Conservation (phyloP, 2,888 invertebrate genomes). For the Endotricha flammealis region DNA sequence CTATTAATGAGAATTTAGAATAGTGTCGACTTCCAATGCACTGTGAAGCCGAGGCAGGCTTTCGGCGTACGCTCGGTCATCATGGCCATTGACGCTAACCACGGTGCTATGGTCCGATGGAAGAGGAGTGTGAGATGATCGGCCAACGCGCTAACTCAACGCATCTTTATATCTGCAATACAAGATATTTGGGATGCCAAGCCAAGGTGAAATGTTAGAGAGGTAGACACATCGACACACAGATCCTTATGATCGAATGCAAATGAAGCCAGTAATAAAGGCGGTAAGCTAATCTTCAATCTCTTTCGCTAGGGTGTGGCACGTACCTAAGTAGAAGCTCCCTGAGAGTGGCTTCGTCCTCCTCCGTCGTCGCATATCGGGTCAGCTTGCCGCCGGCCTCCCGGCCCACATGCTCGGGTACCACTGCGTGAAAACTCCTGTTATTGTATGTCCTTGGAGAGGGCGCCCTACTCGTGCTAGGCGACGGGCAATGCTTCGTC, state of each 20-base stretch:
- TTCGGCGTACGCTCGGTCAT: slow-evolving; percentile 15
- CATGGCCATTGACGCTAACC: slow-evolving; percentile 64
- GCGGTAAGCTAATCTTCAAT: slow-evolving; percentile 55
- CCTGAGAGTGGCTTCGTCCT: slow-evolving; percentile 96
- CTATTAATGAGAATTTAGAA: slow-evolving; percentile 9
- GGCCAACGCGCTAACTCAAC: slow-evolving; percentile 40
- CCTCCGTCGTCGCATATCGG: slow-evolving; percentile 90
- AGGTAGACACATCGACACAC: slow-evolving; percentile 49
- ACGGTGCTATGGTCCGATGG: slow-evolving; percentile 50
- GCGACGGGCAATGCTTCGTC: no score
- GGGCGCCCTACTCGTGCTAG: slow-evolving; percentile 2
- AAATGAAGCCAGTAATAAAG: slow-evolving; percentile 64
- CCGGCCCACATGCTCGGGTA: slow-evolving; percentile 76
- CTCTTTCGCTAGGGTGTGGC: slow-evolving; percentile 49
- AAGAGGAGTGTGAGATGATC: slow-evolving; percentile 41
- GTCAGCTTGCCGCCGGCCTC: slow-evolving; percentile 80
- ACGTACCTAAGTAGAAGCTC: slow-evolving; percentile 95
- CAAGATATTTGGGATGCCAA: slow-evolving; percentile 70
- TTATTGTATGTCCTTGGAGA: slow-evolving; percentile 40
- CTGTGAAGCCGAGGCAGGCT: not conserved
- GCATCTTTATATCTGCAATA: slow-evolving; percentile 70
- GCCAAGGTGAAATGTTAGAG: slow-evolving; percentile 55
- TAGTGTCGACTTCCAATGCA: slow-evolving; percentile 12
- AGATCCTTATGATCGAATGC: slow-evolving; percentile 48
- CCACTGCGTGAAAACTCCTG: slow-evolving; percentile 72